phyloP scores from a whole-genome alignment of 2,113 vertebrate genomes.

The Addax nasomaculatus region DNA sequence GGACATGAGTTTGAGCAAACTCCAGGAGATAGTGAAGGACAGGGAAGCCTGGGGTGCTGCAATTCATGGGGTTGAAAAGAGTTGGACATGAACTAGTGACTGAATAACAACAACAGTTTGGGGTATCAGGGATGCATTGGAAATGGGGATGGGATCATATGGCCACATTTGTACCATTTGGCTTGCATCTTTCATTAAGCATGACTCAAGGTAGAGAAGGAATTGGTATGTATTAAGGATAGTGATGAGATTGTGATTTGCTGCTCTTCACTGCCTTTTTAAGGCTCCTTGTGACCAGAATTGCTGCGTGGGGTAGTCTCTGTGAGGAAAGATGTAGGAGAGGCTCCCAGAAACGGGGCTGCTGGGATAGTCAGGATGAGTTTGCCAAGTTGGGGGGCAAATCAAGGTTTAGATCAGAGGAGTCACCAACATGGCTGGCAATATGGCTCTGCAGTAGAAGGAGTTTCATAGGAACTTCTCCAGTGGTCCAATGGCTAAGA shows the following conservation, averaged over 20 bases:
- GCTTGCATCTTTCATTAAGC: background rate
- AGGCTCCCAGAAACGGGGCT: background rate
- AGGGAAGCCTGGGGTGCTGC: background rate
- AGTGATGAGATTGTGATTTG: background rate
- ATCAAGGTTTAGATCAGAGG: background rate
- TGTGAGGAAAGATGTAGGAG: background rate
- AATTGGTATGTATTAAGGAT: background rate
- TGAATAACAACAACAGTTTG: background rate
- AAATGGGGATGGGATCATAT: background rate
- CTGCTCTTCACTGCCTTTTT: background rate
- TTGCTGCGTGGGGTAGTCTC: background rate
- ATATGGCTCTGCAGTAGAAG: background rate
- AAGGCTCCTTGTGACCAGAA: background rate
- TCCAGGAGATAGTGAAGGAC: background rate
- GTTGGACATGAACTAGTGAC: background rate
- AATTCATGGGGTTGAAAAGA: background rate
- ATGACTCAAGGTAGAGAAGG: background rate
- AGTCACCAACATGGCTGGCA: background rate
- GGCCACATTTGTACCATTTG: background rate
- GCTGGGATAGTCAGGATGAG: background rate
- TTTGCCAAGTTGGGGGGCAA: background rate
- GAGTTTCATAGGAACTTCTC: background rate
- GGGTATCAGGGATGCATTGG: background rate
- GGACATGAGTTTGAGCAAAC: background rate
- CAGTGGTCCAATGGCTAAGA: background rate